phyloP scores from a whole-genome alignment of 2,888 invertebrate genomes.

The Standfussiana lucernea region DNA sequence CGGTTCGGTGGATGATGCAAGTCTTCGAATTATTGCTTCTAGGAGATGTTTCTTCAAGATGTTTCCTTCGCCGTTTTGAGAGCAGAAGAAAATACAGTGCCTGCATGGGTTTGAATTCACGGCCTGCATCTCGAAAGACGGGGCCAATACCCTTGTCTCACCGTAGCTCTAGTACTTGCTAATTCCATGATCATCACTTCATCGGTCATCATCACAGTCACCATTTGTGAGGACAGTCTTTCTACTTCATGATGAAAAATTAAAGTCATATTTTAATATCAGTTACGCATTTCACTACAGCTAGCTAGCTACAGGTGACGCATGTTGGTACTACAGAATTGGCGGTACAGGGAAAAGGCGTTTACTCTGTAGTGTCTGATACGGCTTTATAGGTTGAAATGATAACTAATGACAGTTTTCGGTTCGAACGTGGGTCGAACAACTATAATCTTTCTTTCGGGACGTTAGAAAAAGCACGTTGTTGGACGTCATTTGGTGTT shows the following conservation, averaged over 20 bases:
- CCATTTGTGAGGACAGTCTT: neutral
- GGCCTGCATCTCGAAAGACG: neutral
- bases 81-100: neutral
- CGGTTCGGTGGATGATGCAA: neutral
- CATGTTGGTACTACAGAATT: neutral
- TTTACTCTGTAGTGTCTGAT: neutral
- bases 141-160: neutral
- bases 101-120: too few relatives aligned
- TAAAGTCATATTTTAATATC: neutral
- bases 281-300: neutral
- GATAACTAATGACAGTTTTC: neutral
- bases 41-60: too few relatives aligned
- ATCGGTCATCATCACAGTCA: neutral
- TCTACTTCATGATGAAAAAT: neutral
- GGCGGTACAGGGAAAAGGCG: constrained; percentile 23
- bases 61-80: too few relatives aligned
- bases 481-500: neutral
- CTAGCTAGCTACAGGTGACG: neutral
- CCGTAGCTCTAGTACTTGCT: neutral
- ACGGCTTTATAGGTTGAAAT: neutral
- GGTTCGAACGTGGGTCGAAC: neutral
- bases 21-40: neutral
- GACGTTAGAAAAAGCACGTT: neutral
- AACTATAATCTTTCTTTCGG: neutral
- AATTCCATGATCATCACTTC: neutral